Conservation (phyloP, 2,797 vertebrate genomes). For the Chanos chanos region DNA sequence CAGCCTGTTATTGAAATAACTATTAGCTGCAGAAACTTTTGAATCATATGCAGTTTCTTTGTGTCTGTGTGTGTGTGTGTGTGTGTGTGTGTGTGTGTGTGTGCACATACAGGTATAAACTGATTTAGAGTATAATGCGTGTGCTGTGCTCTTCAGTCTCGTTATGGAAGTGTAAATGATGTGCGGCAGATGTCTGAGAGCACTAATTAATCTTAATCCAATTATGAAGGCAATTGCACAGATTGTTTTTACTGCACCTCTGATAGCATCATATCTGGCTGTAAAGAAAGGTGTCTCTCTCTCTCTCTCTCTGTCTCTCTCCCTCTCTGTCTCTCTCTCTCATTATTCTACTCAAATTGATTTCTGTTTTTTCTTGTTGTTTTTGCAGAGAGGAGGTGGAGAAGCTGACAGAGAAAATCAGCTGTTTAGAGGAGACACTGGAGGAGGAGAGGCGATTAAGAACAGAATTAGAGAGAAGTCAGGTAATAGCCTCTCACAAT, state of each 20-base stretch:
- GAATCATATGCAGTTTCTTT: neutral
- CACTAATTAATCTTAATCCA: no score
- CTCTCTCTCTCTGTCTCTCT: no score
- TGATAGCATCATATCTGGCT: no score
- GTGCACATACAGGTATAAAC: neutral
- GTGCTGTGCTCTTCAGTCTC: neutral
- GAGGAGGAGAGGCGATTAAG: constrained; percentile 40
- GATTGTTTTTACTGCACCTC: no score
- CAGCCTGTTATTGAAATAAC: no score
- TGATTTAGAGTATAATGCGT: neutral
- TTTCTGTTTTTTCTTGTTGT: neutral
- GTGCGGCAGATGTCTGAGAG: no score
- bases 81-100: neutral
- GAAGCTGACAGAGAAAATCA: constrained; percentile 61
- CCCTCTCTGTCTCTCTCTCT: no score
- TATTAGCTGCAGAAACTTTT: no score
- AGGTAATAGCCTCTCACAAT: neutral
- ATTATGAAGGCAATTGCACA: no score
- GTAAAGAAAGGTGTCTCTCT: no score
- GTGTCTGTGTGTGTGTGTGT: neutral
- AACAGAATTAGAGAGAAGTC: constrained; percentile 30
- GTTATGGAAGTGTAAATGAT: no score
- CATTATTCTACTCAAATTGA: no score
- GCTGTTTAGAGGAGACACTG: constrained; percentile 59
- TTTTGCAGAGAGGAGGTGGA: constrained; percentile 71